Evolutionary conservation across 2,888 invertebrate species (phyloP).

Genomic region (Glyphotaelius pellucidus): DNA sequence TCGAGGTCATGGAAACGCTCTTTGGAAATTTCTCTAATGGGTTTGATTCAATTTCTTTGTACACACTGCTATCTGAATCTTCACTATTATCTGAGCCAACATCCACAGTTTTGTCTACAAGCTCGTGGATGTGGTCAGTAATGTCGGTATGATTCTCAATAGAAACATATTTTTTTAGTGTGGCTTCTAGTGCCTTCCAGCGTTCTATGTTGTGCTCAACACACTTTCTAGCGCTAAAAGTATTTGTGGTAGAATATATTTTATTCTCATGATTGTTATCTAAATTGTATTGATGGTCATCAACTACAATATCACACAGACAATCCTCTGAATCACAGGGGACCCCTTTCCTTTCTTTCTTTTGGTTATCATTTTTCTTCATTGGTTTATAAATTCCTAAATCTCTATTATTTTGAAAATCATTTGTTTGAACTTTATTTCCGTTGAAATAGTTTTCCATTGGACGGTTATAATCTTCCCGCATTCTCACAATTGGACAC

Average conservation of each 20-base stretch:
- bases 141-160: neutral
- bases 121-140: neutral
- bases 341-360: neutral
- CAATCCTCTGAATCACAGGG: neutral
- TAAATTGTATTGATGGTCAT: neutral
- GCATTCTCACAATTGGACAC: neutral
- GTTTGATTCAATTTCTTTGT: neutral
- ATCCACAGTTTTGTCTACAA: neutral
- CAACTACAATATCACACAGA: neutral
- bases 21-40: neutral
- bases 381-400: neutral
- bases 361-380: neutral
- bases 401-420: neutral
- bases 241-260: neutral
- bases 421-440: neutral
- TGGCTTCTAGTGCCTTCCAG: neutral
- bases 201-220: neutral
- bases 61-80: constrained; percentile 2
- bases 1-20: neutral
- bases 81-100: neutral
- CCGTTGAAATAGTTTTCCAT: neutral
- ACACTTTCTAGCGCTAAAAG: neutral
- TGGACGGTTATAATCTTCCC: neutral
- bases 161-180: neutral
- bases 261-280: neutral